A percentile compares a stretch with the other conserved stretches of the same genome.
Conservation (phyloP, 2,113 vertebrate genomes). For the Trinectes maculatus region DNA sequence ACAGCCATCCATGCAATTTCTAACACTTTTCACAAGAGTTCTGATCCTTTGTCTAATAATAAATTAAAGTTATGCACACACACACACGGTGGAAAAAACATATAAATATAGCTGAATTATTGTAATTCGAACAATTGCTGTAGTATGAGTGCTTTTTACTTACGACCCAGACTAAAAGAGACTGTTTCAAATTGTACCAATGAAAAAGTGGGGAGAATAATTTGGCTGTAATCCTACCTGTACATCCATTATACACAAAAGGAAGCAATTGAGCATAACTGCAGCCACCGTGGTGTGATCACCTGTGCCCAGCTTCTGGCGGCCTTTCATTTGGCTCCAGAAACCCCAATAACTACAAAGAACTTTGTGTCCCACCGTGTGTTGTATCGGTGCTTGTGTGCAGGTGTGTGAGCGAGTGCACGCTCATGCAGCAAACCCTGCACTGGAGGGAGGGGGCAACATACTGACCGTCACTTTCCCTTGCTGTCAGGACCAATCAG, state of each 20-base stretch:
- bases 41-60: no score
- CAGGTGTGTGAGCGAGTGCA: not conserved
- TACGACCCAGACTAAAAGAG: not conserved
- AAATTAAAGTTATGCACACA: no score
- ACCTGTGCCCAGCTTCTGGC: slow-evolving; percentile 35
- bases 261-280: slow-evolving; percentile 38
- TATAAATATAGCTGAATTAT: no score
- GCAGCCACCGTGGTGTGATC: slow-evolving; percentile 35
- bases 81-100: no score
- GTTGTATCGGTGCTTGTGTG: not conserved
- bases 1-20: no score
- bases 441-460: slow-evolving; percentile 69
- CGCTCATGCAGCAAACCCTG: slow-evolving; percentile 20
- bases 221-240: not conserved
- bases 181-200: not conserved
- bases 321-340: slow-evolving; percentile 57
- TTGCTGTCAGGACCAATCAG: slow-evolving; percentile 90
- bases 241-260: slow-evolving; percentile 2
- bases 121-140: not conserved
- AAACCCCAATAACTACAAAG: slow-evolving; percentile 53
- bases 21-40: no score
- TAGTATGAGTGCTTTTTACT: not conserved
- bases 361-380: slow-evolving; percentile 61
- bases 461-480: slow-evolving; percentile 84
- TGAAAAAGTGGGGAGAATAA: not conserved